A percentile compares a stretch with the other conserved stretches of the same genome.
These are phyloP conservation scores for Orchestes rusci DNA, from an alignment of 2,888 invertebrate genomes.

Conservation along the genomic window DNA sequence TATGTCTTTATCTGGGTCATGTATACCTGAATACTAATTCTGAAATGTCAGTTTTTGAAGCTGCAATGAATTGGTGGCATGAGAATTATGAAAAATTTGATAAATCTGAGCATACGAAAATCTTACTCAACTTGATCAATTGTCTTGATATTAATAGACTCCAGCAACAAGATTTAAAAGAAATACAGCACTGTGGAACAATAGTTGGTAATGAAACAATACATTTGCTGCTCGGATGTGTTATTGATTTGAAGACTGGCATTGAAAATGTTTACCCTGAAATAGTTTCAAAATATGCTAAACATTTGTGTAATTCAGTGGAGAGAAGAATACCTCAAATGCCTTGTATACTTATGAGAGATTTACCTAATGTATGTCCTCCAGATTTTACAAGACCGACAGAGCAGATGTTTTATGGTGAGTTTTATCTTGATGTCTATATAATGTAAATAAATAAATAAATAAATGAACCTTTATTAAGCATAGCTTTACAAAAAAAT, in stretches of 20 bases:
- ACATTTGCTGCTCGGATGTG: slow-evolving; percentile 30
- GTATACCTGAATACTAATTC: slow-evolving; percentile 31
- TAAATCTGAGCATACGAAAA: slow-evolving; percentile 15
- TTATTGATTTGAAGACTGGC: slow-evolving; percentile 27
- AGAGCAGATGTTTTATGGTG: too few relatives aligned
- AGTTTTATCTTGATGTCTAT: too few relatives aligned
- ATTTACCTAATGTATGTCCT: too few relatives aligned
- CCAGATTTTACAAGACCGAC: too few relatives aligned
- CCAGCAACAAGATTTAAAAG: slow-evolving; percentile 29
- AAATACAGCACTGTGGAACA: slow-evolving; percentile 35
- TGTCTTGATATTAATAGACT: slow-evolving; percentile 36
- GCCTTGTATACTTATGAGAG: too few relatives aligned
- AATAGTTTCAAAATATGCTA: slow-evolving; percentile 21
- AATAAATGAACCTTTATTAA: too few relatives aligned
- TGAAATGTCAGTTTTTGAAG: slow-evolving; percentile 40
- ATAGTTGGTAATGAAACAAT: slow-evolving; percentile 30
- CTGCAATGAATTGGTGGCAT: slow-evolving; percentile 41
- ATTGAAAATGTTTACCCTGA: too few relatives aligned
- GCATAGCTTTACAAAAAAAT: too few relatives aligned
- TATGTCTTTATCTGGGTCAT: slow-evolving; percentile 40
- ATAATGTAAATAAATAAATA: too few relatives aligned
- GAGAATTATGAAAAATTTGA: slow-evolving; percentile 29
- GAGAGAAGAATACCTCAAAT: slow-evolving; percentile 18
- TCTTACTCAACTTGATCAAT: slow-evolving; percentile 33
- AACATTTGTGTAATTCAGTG: slow-evolving; percentile 17